These are phyloP conservation scores for Drosophila pegasa DNA, from an alignment of 2,888 invertebrate genomes.

Conservation along the genomic window DNA sequence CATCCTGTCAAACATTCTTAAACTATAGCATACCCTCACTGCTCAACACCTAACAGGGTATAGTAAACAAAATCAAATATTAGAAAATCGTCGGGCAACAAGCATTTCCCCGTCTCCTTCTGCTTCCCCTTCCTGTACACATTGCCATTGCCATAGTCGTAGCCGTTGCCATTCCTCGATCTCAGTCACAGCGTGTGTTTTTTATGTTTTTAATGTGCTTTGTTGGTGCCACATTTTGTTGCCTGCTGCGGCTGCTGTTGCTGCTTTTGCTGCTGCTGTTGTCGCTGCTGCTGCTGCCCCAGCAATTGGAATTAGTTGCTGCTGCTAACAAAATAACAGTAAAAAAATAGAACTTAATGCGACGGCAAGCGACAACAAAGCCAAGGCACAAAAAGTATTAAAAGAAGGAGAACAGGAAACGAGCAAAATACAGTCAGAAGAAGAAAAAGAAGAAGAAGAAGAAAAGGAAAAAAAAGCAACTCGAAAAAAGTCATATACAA, in stretches of 20 bases:
- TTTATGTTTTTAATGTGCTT: conserved; percentile 69
- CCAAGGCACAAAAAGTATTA: conserved; percentile 9
- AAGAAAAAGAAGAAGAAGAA: background rate
- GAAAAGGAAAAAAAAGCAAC: conserved; percentile 3
- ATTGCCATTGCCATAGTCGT: background rate
- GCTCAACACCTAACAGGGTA: conserved; percentile 12
- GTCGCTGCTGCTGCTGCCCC: conserved; percentile 20
- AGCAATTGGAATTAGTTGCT: conserved; percentile 64
- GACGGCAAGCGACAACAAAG: conserved; percentile 49
- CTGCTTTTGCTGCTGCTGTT: conserved; percentile 22
- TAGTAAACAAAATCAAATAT: conserved; percentile 71
- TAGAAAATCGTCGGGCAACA: conserved; percentile 51
- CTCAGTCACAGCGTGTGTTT: conserved; percentile 53
- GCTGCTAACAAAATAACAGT: conserved; percentile 51
- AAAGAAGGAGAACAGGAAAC: conserved; percentile 4
- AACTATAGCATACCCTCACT: background rate
- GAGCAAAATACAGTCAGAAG: background rate
- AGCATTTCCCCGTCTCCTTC: conserved; percentile 5
- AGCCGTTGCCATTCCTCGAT: background rate
- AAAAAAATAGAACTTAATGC: conserved; percentile 53
- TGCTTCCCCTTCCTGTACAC: background rate
- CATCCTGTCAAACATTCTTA: background rate
- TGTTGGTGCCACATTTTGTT: conserved; percentile 47
- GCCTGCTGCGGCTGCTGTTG: conserved; percentile 24
- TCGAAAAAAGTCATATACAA: conserved; percentile 26